Base-by-base conservation (phyloP, 30 jellyfish, hydroid and myxozoan species). In the Hydra vulgaris region DNA sequence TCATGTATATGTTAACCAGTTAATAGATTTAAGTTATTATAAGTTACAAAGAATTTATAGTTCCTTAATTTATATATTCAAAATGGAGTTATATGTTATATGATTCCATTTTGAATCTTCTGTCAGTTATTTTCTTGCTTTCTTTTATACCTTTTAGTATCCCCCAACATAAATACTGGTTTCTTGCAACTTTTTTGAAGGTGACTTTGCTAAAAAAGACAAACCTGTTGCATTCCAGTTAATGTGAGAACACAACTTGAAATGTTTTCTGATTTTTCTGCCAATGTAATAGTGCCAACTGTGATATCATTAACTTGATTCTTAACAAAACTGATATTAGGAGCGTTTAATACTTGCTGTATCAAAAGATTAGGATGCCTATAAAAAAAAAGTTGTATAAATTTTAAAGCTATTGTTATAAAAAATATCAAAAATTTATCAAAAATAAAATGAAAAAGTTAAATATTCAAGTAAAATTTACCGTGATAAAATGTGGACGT, bases 281-380 rank as follows among this genome's bases (percentile, higher is more conserved):
- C 16, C 15, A 20, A 68, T 15, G 7, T 68, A 1, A 68, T 16
- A 68, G 75, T 68, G 15, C 27, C 75, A 7, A 68, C 75, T 23
- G 16, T 3, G 27, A n/a, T 15, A 20, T 4, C 8, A 68, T 20
- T 20, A 3, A n/a, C 75, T n/a, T n/a, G 75, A 20, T 68, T 20
- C 16, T 68, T 68, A n/a, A 68, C 8, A 8, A 68, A 68, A 8
- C 27, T 20, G 25, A n/a, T 23, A 68, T 16, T 8, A 15, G 95
- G 72, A 23, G 90, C 85, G 71, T 84, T 89, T 79, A 84, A 26
- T 24, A 92, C 96, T 89, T 89, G 96, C 54, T 89, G 96, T 54
- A 84, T 23, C 5, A 85, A 77, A 8, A 89, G 91, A 7, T 74
- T 73, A 7, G 96, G 96, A 54, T 71, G 85, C 72, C 96, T 89